phyloP scores from a whole-genome alignment of 1,140 invertebrate species.

The Ips nitidus region DNA sequence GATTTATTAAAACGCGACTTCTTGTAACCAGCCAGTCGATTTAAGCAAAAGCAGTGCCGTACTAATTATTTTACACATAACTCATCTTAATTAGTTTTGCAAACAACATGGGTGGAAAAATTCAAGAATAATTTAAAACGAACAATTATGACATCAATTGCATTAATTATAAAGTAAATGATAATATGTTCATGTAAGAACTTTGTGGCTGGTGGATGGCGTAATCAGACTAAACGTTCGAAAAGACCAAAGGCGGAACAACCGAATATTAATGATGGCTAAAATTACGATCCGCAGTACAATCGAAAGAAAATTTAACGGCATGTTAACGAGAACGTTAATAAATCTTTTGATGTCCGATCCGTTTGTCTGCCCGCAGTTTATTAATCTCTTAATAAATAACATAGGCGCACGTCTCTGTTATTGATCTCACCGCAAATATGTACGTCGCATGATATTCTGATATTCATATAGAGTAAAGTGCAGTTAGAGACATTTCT shows the following conservation, averaged over 20 bases:
- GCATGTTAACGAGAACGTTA: constrained; percentile 33
- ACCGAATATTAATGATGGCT: constrained; percentile 33
- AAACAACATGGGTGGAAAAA: too few species aligned
- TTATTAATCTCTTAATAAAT: constrained; percentile 19
- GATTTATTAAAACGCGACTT: not conserved
- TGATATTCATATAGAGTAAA: too few species aligned
- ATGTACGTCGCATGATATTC: too few species aligned
- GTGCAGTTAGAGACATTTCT: too few species aligned
- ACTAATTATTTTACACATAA: too few species aligned
- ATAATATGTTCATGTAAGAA: too few species aligned
- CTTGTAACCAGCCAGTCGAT: not conserved
- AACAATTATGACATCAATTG: too few species aligned
- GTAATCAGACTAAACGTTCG: not conserved
- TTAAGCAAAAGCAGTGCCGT: not conserved
- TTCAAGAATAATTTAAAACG: too few species aligned
- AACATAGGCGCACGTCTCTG: not conserved
- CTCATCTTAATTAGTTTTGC: too few species aligned
- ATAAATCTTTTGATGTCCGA: constrained; percentile 32
- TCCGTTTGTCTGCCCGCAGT: constrained; percentile 14
- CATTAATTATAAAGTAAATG: too few species aligned
- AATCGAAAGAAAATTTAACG: constrained; percentile 33
- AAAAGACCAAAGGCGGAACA: constrained; percentile 23
- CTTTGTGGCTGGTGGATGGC: not conserved
- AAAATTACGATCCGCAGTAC: constrained; percentile 28
- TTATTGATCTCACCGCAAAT: too few species aligned